Evolutionary conservation across 2,888 invertebrate species (phyloP).

Genomic region (Chymomyza fuscimana): DNA sequence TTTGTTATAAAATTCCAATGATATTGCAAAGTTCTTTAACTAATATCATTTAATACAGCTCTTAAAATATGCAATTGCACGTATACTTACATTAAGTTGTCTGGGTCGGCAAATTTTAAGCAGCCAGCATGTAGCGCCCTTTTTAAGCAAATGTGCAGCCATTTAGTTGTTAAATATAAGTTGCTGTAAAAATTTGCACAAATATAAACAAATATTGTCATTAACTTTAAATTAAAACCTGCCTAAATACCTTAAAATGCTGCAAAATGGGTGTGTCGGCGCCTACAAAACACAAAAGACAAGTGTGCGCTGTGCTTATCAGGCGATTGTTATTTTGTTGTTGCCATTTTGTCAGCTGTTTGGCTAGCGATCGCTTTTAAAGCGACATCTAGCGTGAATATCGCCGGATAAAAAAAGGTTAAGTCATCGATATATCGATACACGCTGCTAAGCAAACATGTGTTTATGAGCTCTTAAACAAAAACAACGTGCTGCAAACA

Average conservation of each 20-base stretch:
- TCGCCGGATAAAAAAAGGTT: not conserved
- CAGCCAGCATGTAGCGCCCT: slow-evolving; percentile 54
- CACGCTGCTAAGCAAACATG: not conserved
- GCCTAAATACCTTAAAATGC: slow-evolving; percentile 37
- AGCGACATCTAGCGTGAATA: slow-evolving; percentile 3
- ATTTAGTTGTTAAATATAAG: slow-evolving; percentile 42
- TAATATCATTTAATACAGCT: not conserved
- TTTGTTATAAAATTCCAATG: not conserved
- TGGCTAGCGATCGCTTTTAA: slow-evolving; percentile 19
- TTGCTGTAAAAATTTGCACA: not conserved
- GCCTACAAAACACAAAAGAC: slow-evolving; percentile 17
- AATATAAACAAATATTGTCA: not conserved
- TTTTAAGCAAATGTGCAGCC: slow-evolving; percentile 72
- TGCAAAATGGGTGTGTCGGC: slow-evolving; percentile 18
- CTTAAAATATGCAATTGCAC: not conserved
- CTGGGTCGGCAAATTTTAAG: slow-evolving; percentile 58
- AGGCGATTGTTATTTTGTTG: slow-evolving; percentile 35
- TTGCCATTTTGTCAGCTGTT: slow-evolving; percentile 48
- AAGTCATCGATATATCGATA: not conserved
- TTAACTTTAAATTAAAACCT: not conserved
- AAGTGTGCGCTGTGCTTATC: slow-evolving; percentile 27
- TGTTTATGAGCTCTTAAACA: not conserved
- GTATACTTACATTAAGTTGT: slow-evolving; percentile 46
- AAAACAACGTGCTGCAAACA: slow-evolving; percentile 16
- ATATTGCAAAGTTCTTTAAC: slow-evolving; percentile 15